phyloP scores from a whole-genome alignment of 1,140 invertebrate genomes.

The Nixonia krombeini region DNA sequence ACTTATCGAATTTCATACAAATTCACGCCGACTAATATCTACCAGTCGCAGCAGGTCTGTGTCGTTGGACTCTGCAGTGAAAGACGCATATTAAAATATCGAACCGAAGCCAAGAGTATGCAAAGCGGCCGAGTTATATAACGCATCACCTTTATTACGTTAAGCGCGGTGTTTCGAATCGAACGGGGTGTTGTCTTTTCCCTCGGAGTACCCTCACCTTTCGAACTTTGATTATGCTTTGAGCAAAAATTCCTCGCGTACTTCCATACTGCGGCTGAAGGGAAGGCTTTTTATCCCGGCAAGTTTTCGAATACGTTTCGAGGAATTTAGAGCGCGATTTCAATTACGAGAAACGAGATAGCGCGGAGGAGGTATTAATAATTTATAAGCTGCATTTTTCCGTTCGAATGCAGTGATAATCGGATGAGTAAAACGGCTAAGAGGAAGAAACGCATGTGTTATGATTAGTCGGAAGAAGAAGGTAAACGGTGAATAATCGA shows the following conservation, averaged over 20 bases:
- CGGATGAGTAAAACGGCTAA: no score
- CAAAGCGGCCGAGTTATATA: conserved; percentile 38
- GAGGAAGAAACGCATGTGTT: no score
- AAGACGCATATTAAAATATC: conserved; percentile 44
- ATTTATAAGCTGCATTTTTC: no score
- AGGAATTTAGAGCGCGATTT: no score
- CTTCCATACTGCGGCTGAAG: conserved; percentile 16
- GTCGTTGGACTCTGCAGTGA: conserved; percentile 32
- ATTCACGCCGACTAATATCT: conserved; percentile 34
- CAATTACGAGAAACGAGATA: no score
- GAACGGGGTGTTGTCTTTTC: conserved; percentile 18
- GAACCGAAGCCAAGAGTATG: conserved; percentile 28
- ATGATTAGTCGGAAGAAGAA: background rate
- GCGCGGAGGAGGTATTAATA: no score
- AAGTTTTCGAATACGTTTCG: conserved; percentile 2
- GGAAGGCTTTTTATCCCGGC: no score
- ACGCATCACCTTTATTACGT: conserved; percentile 28
- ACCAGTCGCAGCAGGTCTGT: conserved; percentile 24
- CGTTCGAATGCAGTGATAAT: no score
- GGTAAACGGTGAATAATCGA: background rate
- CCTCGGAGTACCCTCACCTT: conserved; percentile 18
- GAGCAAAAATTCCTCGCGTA: conserved; percentile 8
- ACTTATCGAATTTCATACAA: conserved; percentile 43
- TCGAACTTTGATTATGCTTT: conserved; percentile 36
- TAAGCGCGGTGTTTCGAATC: conserved; percentile 35